These are phyloP conservation scores for Macrosteles quadrilineatus DNA, from an alignment of 1,140 invertebrate genomes.

Conservation along the genomic window DNA sequence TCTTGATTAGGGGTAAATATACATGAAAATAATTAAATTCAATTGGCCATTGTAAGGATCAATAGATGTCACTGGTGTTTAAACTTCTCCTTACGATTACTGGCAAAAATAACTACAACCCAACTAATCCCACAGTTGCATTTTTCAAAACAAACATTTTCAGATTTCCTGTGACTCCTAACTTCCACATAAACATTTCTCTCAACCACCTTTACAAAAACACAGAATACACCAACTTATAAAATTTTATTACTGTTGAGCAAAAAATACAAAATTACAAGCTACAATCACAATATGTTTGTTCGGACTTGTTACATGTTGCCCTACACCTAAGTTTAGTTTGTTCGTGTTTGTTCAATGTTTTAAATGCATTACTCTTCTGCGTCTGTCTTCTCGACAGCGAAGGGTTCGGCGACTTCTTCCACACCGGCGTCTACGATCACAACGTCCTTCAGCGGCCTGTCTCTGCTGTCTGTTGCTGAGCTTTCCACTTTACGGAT, in stretches of 20 bases:
- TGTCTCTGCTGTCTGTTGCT: constrained; percentile 73
- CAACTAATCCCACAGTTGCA: no score
- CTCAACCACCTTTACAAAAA: neutral
- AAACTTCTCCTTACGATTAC: no score
- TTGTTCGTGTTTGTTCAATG: constrained; percentile 16
- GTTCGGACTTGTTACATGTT: constrained; percentile 1
- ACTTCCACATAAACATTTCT: neutral
- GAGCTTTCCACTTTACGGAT: constrained; percentile 82
- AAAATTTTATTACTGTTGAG: constrained; percentile 17
- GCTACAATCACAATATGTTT: constrained; percentile 16
- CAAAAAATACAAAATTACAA: constrained; percentile 21
- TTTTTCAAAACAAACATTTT: no score
- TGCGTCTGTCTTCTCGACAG: constrained; percentile 80
- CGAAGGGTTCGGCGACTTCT: constrained; percentile 71
- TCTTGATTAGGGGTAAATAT: no score
- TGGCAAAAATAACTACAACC: no score
- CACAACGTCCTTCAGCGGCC: constrained; percentile 74
- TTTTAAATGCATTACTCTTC: constrained; percentile 31
- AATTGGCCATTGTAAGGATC: no score
- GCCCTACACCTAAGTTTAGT: constrained; percentile 9
- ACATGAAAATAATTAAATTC: no score
- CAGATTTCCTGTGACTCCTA: neutral
- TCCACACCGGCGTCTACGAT: constrained; percentile 75
- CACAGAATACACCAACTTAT: neutral
- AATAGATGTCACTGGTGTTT: no score